These are phyloP conservation scores for Linnaemya tessellans DNA, from an alignment of 2,888 invertebrate genomes.

Conservation along the genomic window DNA sequence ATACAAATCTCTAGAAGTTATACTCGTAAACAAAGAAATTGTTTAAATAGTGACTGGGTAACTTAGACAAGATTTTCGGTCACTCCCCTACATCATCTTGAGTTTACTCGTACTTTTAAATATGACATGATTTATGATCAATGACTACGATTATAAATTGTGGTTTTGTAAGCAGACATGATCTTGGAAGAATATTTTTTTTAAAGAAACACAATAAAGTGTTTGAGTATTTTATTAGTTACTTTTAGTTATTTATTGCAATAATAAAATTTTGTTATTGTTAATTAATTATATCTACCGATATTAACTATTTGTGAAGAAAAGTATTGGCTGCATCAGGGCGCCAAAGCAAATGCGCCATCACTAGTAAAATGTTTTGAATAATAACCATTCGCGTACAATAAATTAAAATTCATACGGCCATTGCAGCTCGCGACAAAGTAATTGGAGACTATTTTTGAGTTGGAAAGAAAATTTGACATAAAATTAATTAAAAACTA, in stretches of 20 bases:
- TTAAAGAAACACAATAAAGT: not conserved
- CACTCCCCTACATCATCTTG: not conserved
- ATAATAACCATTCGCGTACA: not conserved
- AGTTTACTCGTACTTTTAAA: conserved; percentile 25
- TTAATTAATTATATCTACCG: conserved; percentile 23
- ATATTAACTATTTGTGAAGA: not conserved
- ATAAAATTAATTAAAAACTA: no score
- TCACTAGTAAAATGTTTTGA: not conserved
- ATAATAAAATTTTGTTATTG: conserved; percentile 25
- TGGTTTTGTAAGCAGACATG: not conserved
- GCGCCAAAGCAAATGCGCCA: not conserved
- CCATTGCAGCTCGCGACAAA: not conserved
- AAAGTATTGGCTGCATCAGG: not conserved
- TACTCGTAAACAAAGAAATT: conserved; percentile 28
- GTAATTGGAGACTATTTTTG: not conserved
- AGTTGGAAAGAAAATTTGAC: no score
- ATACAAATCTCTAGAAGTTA: conserved; percentile 16
- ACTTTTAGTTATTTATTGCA: conserved; percentile 24
- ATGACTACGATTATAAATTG: conserved; percentile 32
- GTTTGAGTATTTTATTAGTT: not conserved
- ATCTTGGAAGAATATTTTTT: not conserved
- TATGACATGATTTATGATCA: conserved; percentile 61
- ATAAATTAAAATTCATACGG: no score
- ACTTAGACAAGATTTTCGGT: conserved; percentile 25
- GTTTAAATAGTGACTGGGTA: conserved; percentile 13